Evolutionary conservation across 2,888 invertebrate species (phyloP).

Genomic region (Cheilosia variabilis): DNA sequence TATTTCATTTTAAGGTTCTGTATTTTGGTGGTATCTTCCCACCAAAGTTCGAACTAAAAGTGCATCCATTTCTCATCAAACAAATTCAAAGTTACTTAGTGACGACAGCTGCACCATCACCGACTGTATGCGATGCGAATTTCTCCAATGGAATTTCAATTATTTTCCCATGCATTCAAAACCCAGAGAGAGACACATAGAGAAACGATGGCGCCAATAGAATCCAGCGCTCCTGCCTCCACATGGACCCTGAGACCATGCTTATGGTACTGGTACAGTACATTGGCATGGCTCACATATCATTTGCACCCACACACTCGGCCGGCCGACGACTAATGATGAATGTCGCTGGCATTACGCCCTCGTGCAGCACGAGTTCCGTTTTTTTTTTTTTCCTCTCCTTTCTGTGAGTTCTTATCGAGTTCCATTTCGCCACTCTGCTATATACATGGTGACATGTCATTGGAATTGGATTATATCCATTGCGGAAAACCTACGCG

Average conservation of each 20-base stretch:
- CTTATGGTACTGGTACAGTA: not conserved
- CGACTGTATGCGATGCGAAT: constrained; percentile 43
- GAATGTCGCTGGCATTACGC: constrained; percentile 63
- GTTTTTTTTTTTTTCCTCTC: not conserved
- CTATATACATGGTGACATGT: constrained; percentile 46
- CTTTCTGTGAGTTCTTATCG: constrained; percentile 26
- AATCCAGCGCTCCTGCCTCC: constrained; percentile 45
- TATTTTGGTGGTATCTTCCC: too few species aligned
- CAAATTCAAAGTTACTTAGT: not conserved
- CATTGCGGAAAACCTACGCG: constrained; percentile 66
- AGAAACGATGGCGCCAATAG: constrained; percentile 65
- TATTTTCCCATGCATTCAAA: constrained; percentile 63
- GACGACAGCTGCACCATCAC: not conserved
- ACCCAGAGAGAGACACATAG: not conserved
- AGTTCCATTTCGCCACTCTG: constrained; percentile 41
- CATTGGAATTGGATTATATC: constrained; percentile 54
- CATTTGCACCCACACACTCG: constrained; percentile 52
- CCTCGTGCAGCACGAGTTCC: constrained; percentile 62
- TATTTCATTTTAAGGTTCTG: too few species aligned
- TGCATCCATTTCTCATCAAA: constrained; percentile 27
- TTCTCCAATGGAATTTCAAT: constrained; percentile 74
- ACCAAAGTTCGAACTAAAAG: too few species aligned
- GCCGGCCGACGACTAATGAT: constrained; percentile 43
- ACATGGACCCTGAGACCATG: constrained; percentile 44
- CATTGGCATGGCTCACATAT: constrained; percentile 58